Base-by-base conservation (phyloP, 2,797 vertebrate genomes). In the Tadarida brasiliensis region DNA sequence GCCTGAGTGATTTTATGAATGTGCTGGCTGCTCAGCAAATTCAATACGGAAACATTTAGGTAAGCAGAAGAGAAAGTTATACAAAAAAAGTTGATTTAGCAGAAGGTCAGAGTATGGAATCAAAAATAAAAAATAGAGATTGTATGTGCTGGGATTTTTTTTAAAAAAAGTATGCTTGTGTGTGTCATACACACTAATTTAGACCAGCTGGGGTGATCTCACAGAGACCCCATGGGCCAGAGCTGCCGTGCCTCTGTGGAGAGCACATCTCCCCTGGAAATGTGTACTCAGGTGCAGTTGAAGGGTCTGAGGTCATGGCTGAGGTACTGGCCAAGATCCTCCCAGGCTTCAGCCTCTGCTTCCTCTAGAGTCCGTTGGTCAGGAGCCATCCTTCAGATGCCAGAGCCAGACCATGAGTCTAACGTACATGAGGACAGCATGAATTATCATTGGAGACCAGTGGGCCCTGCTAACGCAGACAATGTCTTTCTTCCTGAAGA, bases 271-370 rank as follows among this genome's bases (percentile, higher is more conserved):
- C 95, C 95, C 91, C 11, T 56, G 95, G 96, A 98, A 97, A 96
- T 98, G 97, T 97, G 68, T 98, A 97, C 96, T 98, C 97, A 98
- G 96, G 98, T 98, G 98, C 98, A 98, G 97, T 76, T 95, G 81
- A 91, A 92, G 76, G 59, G 70, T 97, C 97, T 98, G 98, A 98
- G 97, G 98, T 99, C 98, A 98, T 97, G 93, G 77, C 96, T 97
- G 78, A 82, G 94, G 83, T 67, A 71, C 83, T 71, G 97, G 98
- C 98, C 98, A 99, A 98, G 89, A 97, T 94, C 94, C 94, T 98
- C 73, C 97, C 97, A 98, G 93, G 96, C 95, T 97, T 95, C 96
- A 98, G 87, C 95, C 95, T 91, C 94, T 93, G 90, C 96, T 98
- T 98, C 94, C 98, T 97, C 98, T 95, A 57, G 96, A 98, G 98